Base-by-base conservation (phyloP, 2,797 vertebrate species). In the Orientallactaga sibirica region DNA sequence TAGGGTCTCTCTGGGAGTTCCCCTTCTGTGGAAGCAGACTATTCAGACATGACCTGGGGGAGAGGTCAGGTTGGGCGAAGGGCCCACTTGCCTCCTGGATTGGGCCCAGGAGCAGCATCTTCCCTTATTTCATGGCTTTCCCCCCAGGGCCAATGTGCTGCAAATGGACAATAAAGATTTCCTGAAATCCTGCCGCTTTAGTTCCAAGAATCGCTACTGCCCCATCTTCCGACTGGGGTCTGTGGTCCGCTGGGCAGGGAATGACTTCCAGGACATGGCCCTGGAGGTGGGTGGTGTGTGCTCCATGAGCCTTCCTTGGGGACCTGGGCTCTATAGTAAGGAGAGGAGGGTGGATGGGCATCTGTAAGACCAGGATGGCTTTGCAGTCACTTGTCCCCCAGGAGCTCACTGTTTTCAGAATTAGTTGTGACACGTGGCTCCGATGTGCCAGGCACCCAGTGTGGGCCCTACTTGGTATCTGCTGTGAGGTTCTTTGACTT, bases 221-320 rank as follows among this genome's bases (percentile, higher is more conserved):
- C 99, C 99, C 95, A 99, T 99, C 96, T 99, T 99, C 91, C 97
- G 98, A 12, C 97, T 99, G 71, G 98, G 99, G 16, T 98, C 98
- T 52, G 92, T 99, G 33, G 98, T 99, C 86, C 95, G 82, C 41
- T 98, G 98, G 98, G 97, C 99, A 0, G 99, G 99, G 83, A 97
- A 98, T 4, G 70, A 98, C 96, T 99, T 99, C 97, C 98, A 99
- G 96, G 98, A 99, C 18, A 98, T 99, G 97, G 99, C 99, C 68
- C 92, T 84, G 6, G 98, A 99, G 99, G 96, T 97, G 86, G 29
- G 97, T 94, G 80, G 55, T 3, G 0, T 27, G 37, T 3, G 5
- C 18, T 15, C 15, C 5, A 58, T n/a, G 74, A 55, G 37, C 33
- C 7, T 7, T 67, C 82, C 64, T 18, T 2, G 14, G 41, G 62